Percentiles rank a stretch among this genome's conserved stretches.
phyloP scores from a whole-genome alignment of 2,888 invertebrate species.

The Keiferia lycopersicella region DNA sequence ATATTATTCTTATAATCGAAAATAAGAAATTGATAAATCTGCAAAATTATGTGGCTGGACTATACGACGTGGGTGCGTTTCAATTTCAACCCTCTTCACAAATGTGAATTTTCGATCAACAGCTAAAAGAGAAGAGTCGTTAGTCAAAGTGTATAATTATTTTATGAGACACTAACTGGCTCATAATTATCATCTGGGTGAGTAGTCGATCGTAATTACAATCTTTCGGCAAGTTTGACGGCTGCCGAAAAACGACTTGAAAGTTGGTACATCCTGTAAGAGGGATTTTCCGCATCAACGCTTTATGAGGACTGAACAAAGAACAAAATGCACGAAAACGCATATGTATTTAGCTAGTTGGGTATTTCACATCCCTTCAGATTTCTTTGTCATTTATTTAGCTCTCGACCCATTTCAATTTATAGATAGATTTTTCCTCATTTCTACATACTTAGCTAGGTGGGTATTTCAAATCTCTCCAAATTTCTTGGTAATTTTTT shows the following conservation, averaged over 20 bases:
- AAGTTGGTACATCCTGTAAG: neutral
- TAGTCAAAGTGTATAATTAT: neutral
- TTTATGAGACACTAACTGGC: neutral
- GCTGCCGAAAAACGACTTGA: neutral
- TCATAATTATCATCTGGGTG: neutral
- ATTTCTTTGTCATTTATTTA: neutral
- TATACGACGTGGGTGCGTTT: too few species aligned
- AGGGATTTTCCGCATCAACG: neutral
- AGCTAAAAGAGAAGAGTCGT: neutral
- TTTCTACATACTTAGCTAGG: neutral
- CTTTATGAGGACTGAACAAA: constrained; percentile 2
- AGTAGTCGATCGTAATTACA: constrained; percentile 13
- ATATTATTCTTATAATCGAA: too few species aligned
- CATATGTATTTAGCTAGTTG: neutral
- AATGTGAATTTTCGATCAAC: neutral
- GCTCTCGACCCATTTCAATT: too few species aligned
- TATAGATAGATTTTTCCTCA: too few species aligned
- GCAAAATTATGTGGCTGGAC: too few species aligned
- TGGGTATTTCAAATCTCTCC: neutral
- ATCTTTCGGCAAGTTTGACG: constrained; percentile 1
- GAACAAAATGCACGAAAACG: neutral
- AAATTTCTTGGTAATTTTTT: neutral
- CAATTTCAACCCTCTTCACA: too few species aligned
- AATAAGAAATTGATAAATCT: too few species aligned
- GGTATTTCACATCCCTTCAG: neutral